These are phyloP conservation scores for Megalops atlanticus DNA, from an alignment of 2,113 vertebrate species.

Conservation along the genomic window DNA sequence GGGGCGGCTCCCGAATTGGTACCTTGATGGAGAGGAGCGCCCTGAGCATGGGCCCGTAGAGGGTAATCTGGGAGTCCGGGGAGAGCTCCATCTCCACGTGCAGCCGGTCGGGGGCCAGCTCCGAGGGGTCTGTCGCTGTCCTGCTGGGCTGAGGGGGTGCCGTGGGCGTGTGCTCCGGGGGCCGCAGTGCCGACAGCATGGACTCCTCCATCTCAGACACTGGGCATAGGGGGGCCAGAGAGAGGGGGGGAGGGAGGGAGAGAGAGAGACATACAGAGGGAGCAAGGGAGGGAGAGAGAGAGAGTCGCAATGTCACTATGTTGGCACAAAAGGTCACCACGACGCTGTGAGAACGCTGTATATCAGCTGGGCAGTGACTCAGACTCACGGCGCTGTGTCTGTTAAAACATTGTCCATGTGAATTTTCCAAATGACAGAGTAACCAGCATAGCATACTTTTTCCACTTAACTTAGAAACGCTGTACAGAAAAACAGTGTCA, in stretches of 20 bases:
- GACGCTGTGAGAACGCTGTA: too few species aligned
- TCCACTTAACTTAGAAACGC: too few species aligned
- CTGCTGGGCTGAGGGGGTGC: slow-evolving; percentile 71
- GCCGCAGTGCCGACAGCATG: slow-evolving; percentile 87
- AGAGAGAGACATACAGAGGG: slow-evolving; percentile 14
- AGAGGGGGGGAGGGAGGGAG: slow-evolving; percentile 27
- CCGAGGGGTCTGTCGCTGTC: slow-evolving; percentile 81
- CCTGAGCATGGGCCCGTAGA: slow-evolving; percentile 89
- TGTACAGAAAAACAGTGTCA: too few species aligned
- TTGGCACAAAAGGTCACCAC: too few species aligned
- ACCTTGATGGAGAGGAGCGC: slow-evolving; percentile 93
- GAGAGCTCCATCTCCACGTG: slow-evolving; percentile 95
- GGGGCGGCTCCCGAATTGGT: slow-evolving; percentile 21
- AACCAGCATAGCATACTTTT: too few species aligned
- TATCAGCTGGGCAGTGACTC: too few species aligned
- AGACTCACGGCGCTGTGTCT: too few species aligned
- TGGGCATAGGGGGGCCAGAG: slow-evolving; percentile 43
- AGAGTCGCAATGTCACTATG: too few species aligned
- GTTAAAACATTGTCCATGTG: too few species aligned
- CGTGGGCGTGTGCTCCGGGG: slow-evolving; percentile 71
- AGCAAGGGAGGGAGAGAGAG: neutral
- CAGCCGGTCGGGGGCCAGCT: slow-evolving; percentile 88
- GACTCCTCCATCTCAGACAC: slow-evolving; percentile 96
- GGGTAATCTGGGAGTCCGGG: slow-evolving; percentile 89
- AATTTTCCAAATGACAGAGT: too few species aligned